Conservation (phyloP, 2,797 vertebrate species). For the Melanitta fusca region DNA sequence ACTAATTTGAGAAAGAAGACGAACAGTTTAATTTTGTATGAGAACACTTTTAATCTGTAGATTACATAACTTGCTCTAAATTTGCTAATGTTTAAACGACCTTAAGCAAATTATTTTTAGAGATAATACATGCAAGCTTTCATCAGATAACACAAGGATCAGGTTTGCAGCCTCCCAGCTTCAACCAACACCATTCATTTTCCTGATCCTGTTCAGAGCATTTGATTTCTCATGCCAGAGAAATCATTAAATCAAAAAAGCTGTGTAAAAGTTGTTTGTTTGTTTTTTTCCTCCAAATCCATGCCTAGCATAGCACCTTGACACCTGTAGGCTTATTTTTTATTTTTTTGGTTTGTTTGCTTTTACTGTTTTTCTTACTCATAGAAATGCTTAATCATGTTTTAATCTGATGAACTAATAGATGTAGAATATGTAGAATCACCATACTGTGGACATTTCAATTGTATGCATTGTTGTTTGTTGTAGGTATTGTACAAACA, state of each 20-base stretch:
- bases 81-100: background rate
- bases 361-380: background rate
- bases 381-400: background rate
- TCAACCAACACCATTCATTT: background rate
- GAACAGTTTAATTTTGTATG: slow-evolving; percentile 20
- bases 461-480: background rate
- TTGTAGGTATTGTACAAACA: background rate
- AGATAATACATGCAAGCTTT: background rate
- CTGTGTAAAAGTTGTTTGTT: background rate
- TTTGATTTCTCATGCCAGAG: background rate
- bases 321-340: background rate
- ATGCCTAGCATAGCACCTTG: background rate
- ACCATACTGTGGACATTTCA: background rate
- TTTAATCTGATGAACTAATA: background rate
- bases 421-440: background rate
- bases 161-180: background rate
- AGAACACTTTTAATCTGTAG: background rate
- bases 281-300: background rate
- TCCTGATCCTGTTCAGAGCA: background rate
- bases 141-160: background rate
- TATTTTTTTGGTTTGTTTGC: background rate
- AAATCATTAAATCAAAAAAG: background rate
- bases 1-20: background rate
- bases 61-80: background rate
- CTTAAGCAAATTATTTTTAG: slow-evolving; percentile 2